Base-by-base conservation (phyloP, 2,113 vertebrate species). In the Proterorhinus semilunaris region DNA sequence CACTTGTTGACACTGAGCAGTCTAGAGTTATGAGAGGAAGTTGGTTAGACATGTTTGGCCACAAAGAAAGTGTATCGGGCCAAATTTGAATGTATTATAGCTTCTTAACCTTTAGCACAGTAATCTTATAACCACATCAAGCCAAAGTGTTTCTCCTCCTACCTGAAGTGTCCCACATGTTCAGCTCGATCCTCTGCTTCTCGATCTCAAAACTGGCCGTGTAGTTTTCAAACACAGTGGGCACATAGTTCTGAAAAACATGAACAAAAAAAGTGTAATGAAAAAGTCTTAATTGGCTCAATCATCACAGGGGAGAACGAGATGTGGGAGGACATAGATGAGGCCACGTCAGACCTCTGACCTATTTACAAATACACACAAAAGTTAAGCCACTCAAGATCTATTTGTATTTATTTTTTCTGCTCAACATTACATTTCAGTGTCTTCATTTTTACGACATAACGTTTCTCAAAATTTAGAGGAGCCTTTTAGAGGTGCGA, bases 101-200 rank as follows among this genome's bases (percentile, higher is more conserved):
- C 42, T n/a, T 61, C 15, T 10, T 13, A n/a, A 61, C 42, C 36
- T 59, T 36, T 59, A 53, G 53, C 58, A 69, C 54, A 43, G 66
- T 59, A 55, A 59, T 61, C 63, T 10, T 0, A 36, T 5, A 55
- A 16, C 10, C 27, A 13, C 43, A 62, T 61, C 50, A 27, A 62
- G 48, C 17, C 17, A 4, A 47, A 13, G 5, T 1, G 4, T 61
- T n/a, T 15, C 8, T 61, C 5, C 10, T 71, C 76, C 78, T 82
- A 97, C 96, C 96, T 92, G 96, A 97, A 50, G 96, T 98, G 86
- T 97, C 96, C 96, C 96, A 98, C 95, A 97, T 96, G 92, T 95
- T 96, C 86, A 98, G 94, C 87, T 98, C 96, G 62, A 95, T 98
- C 90, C 96, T 92, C 90, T 96, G 95, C 82, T 96, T 95, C 73